Conservation (phyloP, 2,888 invertebrate species). For the Rutpela maculata region DNA sequence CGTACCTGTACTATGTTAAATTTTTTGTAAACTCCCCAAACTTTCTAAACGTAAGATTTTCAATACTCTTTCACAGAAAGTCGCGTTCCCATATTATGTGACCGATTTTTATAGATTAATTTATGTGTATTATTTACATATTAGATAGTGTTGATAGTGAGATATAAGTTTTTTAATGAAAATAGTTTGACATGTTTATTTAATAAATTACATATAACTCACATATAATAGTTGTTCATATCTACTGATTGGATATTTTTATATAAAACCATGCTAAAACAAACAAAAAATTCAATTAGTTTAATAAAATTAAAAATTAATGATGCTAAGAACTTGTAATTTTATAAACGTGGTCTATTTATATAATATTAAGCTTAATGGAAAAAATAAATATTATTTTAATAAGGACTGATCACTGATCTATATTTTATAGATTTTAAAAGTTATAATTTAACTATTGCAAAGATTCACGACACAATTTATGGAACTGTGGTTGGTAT, state of each 20-base stretch:
- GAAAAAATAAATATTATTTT: no score
- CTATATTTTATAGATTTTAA: no score
- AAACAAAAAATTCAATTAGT: background rate
- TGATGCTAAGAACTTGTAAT: background rate
- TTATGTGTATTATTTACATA: background rate
- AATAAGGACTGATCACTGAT: no score
- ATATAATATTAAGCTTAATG: no score
- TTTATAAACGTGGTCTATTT: background rate
- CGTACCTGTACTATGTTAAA: no score
- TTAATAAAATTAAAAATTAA: background rate
- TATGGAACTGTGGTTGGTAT: no score
- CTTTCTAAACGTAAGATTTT: no score
- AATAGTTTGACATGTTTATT: background rate
- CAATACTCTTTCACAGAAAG: no score
- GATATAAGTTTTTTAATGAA: background rate
- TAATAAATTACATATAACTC: constrained; percentile 7
- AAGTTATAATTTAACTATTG: no score
- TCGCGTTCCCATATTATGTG: no score
- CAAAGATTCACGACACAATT: no score
- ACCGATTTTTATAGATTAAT: background rate
- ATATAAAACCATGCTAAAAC: constrained; percentile 4
- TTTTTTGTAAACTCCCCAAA: no score
- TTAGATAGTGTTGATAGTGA: background rate
- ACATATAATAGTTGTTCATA: background rate
- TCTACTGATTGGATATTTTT: background rate